phyloP scores from a whole-genome alignment of 2,888 invertebrate species.

The Microdon myrmicae region DNA sequence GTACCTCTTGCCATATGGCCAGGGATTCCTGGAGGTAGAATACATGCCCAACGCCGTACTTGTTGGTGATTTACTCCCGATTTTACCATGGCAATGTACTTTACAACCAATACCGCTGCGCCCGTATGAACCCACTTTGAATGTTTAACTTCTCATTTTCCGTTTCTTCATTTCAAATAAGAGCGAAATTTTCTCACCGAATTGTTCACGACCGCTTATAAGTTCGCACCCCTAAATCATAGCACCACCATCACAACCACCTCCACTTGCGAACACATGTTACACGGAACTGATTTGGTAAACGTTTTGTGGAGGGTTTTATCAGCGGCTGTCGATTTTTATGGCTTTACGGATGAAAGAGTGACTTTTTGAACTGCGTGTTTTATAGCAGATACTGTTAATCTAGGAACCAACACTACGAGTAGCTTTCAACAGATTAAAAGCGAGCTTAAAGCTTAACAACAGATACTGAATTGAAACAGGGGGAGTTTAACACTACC shows the following conservation, averaged over 20 bases:
- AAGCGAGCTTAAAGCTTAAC: too few relatives aligned
- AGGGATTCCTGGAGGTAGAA: slow-evolving; percentile 16
- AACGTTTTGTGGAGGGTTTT: slow-evolving; percentile 29
- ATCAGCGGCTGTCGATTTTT: slow-evolving; percentile 28
- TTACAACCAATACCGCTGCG: slow-evolving; percentile 8
- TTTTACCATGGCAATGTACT: slow-evolving; percentile 31
- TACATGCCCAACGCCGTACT: slow-evolving; percentile 17
- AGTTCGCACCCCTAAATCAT: slow-evolving; percentile 35
- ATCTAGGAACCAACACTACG: too few relatives aligned
- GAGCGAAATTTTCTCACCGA: slow-evolving; percentile 10
- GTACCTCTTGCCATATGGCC: too few relatives aligned
- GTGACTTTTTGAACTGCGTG: slow-evolving; percentile 12
- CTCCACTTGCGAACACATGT: slow-evolving; percentile 34
- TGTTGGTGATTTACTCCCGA: slow-evolving; percentile 44
- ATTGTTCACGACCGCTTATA: slow-evolving; percentile 17
- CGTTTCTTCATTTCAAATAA: background rate
- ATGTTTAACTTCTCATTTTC: background rate
- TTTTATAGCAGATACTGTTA: too few relatives aligned
- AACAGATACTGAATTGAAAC: too few relatives aligned
- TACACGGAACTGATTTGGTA: slow-evolving; percentile 42
- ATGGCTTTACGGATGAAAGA: slow-evolving; percentile 14
- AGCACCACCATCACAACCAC: background rate
- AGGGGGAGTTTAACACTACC: too few relatives aligned
- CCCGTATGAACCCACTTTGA: background rate
- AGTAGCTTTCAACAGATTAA: too few relatives aligned